Conservation (phyloP, 2,113 vertebrate genomes). For the Syrmaticus mikado region DNA sequence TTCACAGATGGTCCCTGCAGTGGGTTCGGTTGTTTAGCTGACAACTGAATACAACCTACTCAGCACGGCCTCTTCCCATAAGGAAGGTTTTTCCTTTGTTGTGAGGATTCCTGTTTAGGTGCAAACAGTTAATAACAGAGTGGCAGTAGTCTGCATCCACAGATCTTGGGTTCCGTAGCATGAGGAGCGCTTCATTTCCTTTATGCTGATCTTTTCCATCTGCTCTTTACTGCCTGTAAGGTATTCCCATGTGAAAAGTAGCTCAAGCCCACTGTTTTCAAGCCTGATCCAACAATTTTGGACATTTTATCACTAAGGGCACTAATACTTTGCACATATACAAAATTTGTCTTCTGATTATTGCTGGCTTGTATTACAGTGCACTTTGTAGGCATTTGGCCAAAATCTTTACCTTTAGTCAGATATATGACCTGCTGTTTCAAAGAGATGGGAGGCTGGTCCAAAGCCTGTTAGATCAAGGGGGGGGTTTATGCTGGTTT, state of each 20-base stretch:
- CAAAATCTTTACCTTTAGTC: constrained; percentile 41
- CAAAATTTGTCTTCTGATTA: constrained; percentile 63
- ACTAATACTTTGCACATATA: constrained; percentile 50
- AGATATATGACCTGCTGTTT: constrained; percentile 49
- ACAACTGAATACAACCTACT: neutral
- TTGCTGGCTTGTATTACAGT: constrained; percentile 37
- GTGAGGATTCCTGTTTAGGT: neutral
- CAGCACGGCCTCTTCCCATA: neutral
- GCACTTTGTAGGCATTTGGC: constrained; percentile 28
- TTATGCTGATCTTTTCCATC: constrained; percentile 52
- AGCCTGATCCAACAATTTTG: constrained; percentile 25
- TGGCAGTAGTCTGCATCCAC: neutral
- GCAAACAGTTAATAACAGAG: neutral
- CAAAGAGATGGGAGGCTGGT: constrained; percentile 10
- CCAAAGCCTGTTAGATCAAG: constrained; percentile 16
- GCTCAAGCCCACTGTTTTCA: neutral
- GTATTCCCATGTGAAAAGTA: constrained; percentile 46
- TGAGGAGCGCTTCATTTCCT: constrained; percentile 24
- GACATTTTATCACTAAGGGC: constrained; percentile 46
- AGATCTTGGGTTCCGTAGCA: neutral
- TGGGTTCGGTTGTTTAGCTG: neutral
- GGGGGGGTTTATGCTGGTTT: constrained; percentile 8
- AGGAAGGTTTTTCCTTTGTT: neutral
- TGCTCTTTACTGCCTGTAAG: constrained; percentile 58
- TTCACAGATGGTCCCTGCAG: neutral